phyloP scores from a whole-genome alignment of 2,888 invertebrate genomes.

The Prosapia bicincta region DNA sequence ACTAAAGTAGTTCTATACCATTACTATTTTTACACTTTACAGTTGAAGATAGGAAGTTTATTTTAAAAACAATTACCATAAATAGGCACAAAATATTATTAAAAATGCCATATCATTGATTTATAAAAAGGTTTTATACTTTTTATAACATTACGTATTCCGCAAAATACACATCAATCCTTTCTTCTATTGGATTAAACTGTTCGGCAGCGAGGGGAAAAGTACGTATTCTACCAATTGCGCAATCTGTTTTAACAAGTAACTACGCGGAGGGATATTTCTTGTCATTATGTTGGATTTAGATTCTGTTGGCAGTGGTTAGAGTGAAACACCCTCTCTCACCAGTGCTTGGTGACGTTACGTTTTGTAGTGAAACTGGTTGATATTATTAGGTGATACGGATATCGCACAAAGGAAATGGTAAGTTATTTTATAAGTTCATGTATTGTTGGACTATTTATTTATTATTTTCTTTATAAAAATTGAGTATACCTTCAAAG shows the following conservation, averaged over 20 bases:
- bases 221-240: slow-evolving; percentile 16
- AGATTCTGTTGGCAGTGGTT: slow-evolving; percentile 33
- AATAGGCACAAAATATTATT: no score
- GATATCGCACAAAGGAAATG: slow-evolving; percentile 39
- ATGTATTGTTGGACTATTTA: neutral
- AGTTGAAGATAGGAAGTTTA: neutral
- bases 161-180: neutral
- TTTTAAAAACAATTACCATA: no score
- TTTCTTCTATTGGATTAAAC: neutral
- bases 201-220: neutral
- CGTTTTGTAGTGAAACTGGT: slow-evolving; percentile 31
- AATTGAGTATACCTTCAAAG: neutral
- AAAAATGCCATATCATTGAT: neutral
- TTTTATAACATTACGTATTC: neutral
- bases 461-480: neutral
- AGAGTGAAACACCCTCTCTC: slow-evolving; percentile 33
- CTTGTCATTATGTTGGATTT: slow-evolving; percentile 12
- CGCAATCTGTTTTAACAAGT: neutral
- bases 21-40: neutral
- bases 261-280: slow-evolving; percentile 15
- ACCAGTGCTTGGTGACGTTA: slow-evolving; percentile 30
- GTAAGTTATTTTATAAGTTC: slow-evolving; percentile 30
- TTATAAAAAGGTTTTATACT: neutral
- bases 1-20: slow-evolving; percentile 14
- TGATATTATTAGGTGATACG: slow-evolving; percentile 29